phyloP scores from a whole-genome alignment of 1,140 invertebrate species.

The Atta cephalotes region DNA sequence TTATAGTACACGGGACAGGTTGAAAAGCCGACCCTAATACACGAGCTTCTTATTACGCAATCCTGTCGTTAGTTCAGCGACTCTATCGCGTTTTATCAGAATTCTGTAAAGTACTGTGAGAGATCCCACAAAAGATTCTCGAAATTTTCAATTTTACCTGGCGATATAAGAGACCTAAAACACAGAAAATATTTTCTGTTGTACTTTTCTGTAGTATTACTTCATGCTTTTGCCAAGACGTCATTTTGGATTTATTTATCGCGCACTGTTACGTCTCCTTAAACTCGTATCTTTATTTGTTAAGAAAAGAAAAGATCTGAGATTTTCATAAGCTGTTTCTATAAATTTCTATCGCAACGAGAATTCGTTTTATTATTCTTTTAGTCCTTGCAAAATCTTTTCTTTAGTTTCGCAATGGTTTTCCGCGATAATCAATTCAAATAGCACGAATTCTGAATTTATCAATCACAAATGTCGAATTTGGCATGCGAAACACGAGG shows the following conservation, averaged over 20 bases:
- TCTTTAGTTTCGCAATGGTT: neutral
- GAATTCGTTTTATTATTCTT: neutral
- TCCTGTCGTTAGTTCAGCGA: slow-evolving; percentile 29
- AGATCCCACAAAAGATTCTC: neutral
- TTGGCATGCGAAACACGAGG: slow-evolving; percentile 36
- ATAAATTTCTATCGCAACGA: slow-evolving; percentile 13
- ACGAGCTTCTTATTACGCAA: slow-evolving; percentile 50
- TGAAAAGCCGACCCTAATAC: slow-evolving; percentile 25
- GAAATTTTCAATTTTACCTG: slow-evolving; percentile 17
- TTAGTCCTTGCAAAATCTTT: neutral
- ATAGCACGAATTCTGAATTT: slow-evolving; percentile 19
- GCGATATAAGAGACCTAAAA: slow-evolving; percentile 7
- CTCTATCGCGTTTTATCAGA: slow-evolving; percentile 31
- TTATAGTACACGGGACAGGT: slow-evolving; percentile 29
- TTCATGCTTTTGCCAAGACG: neutral
- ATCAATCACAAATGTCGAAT: slow-evolving; percentile 26
- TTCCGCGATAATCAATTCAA: neutral
- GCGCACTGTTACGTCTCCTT: neutral
- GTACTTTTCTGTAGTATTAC: neutral
- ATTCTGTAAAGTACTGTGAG: neutral
- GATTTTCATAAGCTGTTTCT: neutral
- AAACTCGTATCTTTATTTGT: slow-evolving; percentile 6
- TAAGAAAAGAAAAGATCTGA: slow-evolving; percentile 4
- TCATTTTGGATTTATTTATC: slow-evolving; percentile 2
- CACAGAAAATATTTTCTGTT: slow-evolving; percentile 1